Evolutionary conservation across 2,888 invertebrate genomes (phyloP), one percentile per base, ranked within the genome.

Genomic region (Dryobotodes eremita): DNA sequence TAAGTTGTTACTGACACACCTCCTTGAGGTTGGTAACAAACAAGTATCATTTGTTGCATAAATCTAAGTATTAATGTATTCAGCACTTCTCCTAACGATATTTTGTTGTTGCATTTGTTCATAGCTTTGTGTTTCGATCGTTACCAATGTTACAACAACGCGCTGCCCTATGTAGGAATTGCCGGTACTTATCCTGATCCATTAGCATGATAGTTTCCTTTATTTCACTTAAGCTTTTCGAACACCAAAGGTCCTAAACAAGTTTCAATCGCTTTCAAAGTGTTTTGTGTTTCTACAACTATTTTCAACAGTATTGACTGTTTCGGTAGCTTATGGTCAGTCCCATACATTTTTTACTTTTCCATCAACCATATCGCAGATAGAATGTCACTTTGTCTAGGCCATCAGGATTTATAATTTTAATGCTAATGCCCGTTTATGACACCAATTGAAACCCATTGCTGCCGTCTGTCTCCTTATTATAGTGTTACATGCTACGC

Each of bases 401-500:
- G 15, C 68, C 23, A 20, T 23, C 23, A 1, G 6, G 23, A 71
- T 74, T 31, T 74, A 72, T 72, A 17, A 31, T 46, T 26, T 23
- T 23, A 72, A 59, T 59, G 31, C 57, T 20, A 75, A 57, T 57
- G 10, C 1, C n/a, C n/a, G 55, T 17, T 59, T n/a, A 48, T 46
- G 17, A 69, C 46, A 36, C 23, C 31, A 5, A 71, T 46, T 55
- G 26, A 66, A 61, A 7, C 48, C 53, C 15, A 42, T 36, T 55
- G 48, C 79, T 48, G 48, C 48, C 50, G n/a, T 64, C 31, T 55
- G 11, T n/a, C 20, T 57, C 15, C 42, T 65, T 59, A 65, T 65
- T 73, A 50, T 48, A 26, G 53, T 74, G 13, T 80, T 59, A 23
- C 57, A 70, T 57, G 66, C 55, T 36, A 57, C 65, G 48, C 31